Evolutionary conservation across 2,113 vertebrate genomes (phyloP).

Genomic region (Buteo buteo): DNA sequence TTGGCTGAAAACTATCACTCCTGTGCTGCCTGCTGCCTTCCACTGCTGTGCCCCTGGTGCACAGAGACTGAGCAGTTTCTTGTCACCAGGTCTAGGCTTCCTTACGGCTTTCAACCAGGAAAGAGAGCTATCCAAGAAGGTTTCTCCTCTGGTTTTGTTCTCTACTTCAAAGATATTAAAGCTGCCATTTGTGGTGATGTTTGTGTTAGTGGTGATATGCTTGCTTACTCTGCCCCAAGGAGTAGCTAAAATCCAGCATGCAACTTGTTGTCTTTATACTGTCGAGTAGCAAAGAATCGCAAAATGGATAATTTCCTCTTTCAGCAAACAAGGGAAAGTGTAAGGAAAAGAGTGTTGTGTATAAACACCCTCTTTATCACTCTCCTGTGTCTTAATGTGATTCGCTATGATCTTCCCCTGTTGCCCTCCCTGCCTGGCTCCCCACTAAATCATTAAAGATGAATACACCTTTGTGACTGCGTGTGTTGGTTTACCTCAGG

Average conservation of each 20-base stretch:
- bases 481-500: background rate
- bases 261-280: background rate
- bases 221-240: background rate
- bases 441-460: background rate
- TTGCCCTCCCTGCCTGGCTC: background rate
- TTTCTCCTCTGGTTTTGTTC: background rate
- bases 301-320: background rate
- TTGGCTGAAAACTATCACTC: background rate
- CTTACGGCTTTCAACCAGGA: background rate
- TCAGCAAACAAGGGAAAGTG: background rate
- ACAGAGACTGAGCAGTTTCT: background rate
- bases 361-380: background rate
- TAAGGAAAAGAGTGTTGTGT: background rate
- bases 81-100: background rate
- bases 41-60: fast-evolving
- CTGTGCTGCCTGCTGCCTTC: background rate
- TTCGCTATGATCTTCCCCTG: background rate
- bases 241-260: background rate
- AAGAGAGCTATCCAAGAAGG: background rate
- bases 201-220: background rate
- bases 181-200: background rate
- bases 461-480: background rate
- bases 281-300: background rate
- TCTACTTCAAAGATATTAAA: background rate
- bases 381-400: background rate